Percentiles rank a stretch among this genome's conserved stretches.
phyloP scores from a whole-genome alignment of 2,113 vertebrate species.

The Leiothrix lutea region DNA sequence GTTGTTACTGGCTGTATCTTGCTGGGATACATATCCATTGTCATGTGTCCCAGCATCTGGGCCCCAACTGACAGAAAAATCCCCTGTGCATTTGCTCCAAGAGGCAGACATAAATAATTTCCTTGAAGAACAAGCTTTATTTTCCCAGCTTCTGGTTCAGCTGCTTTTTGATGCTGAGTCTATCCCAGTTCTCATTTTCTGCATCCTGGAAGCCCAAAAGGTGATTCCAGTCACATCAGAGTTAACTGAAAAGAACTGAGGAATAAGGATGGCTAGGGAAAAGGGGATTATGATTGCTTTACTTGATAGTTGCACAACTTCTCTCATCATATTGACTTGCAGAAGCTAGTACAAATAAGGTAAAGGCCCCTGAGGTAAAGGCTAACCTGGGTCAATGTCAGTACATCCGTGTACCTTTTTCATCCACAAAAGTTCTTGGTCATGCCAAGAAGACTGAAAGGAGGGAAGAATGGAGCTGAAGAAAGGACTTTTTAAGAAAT shows the following conservation, averaged over 20 bases:
- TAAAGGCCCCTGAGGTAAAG: not conserved
- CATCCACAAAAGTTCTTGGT: not conserved
- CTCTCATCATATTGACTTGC: not conserved
- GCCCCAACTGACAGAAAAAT: not conserved
- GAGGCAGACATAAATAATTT: not conserved
- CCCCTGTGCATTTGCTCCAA: not conserved
- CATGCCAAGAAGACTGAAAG: not conserved
- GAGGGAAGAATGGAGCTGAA: not conserved
- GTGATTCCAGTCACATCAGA: not conserved
- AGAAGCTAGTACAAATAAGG: not conserved
- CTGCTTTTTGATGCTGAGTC: not conserved
- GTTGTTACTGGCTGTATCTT: not conserved
- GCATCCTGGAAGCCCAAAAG: not conserved
- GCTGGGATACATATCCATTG: not conserved
- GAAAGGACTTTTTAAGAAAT: not conserved
- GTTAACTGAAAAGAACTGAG: not conserved
- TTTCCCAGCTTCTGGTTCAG: not conserved
- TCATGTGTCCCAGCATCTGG: not conserved
- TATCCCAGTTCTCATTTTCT: not conserved
- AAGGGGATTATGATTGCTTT: not conserved
- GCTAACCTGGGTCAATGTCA: not conserved
- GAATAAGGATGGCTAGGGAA: not conserved
- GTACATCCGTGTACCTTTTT: not conserved
- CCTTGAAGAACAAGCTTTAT: not conserved
- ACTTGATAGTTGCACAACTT: not conserved